Conservation (phyloP, 2,888 invertebrate genomes). For the Abrostola tripartita region DNA sequence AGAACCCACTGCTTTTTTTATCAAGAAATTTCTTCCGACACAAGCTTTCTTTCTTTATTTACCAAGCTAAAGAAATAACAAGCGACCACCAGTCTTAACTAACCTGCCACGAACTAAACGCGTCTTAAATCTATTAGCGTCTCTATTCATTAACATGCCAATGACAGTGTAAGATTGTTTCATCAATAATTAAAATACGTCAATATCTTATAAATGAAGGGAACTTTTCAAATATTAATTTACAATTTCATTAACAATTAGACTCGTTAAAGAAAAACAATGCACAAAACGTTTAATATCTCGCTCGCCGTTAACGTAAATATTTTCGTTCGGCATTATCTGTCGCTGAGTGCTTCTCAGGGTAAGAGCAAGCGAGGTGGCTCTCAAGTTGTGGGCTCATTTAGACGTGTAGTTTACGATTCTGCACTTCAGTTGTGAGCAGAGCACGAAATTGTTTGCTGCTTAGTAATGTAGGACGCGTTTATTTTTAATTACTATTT, state of each 20-base stretch:
- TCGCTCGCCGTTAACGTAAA: not conserved
- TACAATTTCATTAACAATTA: not conserved
- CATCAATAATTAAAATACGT: too few relatives aligned
- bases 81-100: too few relatives aligned
- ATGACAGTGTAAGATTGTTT: too few relatives aligned
- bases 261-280: not conserved
- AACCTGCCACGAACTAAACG: too few relatives aligned
- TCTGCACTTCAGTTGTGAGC: slow-evolving; percentile 9
- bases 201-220: too few relatives aligned
- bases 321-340: slow-evolving; percentile 4
- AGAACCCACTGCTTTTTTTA: too few relatives aligned
- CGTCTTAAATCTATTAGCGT: too few relatives aligned
- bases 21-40: too few relatives aligned
- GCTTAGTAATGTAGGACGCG: not conserved
- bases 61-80: too few relatives aligned
- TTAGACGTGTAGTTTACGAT: slow-evolving; percentile 34
- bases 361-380: slow-evolving; percentile 6
- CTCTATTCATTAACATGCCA: too few relatives aligned
- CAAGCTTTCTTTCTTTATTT: too few relatives aligned
- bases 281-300: not conserved
- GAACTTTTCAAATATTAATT: not conserved
- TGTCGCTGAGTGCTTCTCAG: not conserved
- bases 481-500: not conserved
- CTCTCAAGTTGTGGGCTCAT: slow-evolving; percentile 30
- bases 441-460: slow-evolving; percentile 22